Base-by-base conservation (phyloP, 2,113 vertebrate genomes). In the Falco punctatus region DNA sequence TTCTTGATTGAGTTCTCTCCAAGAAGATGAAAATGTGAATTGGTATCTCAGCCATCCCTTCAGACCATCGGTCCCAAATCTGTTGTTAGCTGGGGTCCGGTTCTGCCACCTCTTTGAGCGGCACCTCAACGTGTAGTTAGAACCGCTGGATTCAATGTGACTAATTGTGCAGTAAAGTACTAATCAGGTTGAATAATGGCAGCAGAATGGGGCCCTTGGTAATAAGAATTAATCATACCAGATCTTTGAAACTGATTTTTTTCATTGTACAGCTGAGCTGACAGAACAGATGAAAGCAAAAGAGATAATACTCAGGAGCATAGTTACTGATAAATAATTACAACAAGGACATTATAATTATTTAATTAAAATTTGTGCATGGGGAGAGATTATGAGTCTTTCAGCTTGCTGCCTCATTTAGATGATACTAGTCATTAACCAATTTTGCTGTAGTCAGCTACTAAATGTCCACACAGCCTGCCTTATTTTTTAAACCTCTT, bases 311-410 rank as follows among this genome's bases (percentile, higher is more conserved):
- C 98, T 98, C 98, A 96, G 91, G 98, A 98, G 98, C 96, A 97
- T 96, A 97, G 96, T 98, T 97, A 97, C 97, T 97, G 97, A 98
- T 98, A 98, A 98, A 98, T 98, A 98, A 98, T 98, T 98, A 98
- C 98, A 98, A 97, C 91, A 96, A 97, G 96, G 96, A 94, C 92
- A 84, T 98, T 97, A 97, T 96, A 97, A 98, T 98, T 98, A 98
- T 98, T 98, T 98, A 98, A 98, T 98, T 98, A 98, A 97, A 98
- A 98, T 98, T 96, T 98, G 97, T 82, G 86, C 98, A 97, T 97
- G 90, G 97, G 92, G 96, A 98, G 96, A 98, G 97, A 98, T 98
- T 98, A 98, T 97, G 97, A 97, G 97, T 84, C 97, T 97, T 98
- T 97, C 80, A 91, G 93, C 94, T 97, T 97, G 97, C 96, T 97